A percentile compares a stretch with the other conserved stretches of the same genome.
These are phyloP conservation scores for Drosophila orosa DNA, from an alignment of 1,140 invertebrate genomes.

Conservation along the genomic window DNA sequence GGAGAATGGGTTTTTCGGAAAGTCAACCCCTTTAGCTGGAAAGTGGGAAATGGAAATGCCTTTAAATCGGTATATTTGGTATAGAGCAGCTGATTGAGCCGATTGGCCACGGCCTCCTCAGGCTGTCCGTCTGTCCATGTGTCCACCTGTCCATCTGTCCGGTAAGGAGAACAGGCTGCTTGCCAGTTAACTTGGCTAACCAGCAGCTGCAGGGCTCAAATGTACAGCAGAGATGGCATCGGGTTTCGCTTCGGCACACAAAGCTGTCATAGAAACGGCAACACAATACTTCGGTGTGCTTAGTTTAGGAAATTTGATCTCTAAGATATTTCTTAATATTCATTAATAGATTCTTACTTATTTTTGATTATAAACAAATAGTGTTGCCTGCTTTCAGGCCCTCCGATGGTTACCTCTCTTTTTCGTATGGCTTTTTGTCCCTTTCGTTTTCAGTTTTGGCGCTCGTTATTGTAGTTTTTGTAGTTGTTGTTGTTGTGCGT, in stretches of 20 bases:
- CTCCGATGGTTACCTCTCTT: not conserved
- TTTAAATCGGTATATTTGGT: not conserved
- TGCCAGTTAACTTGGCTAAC: not conserved
- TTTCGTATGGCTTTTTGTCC: not conserved
- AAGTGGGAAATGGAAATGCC: constrained; percentile 3
- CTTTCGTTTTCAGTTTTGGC: constrained; percentile 23
- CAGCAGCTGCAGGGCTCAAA: not conserved
- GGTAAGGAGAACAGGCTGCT: not conserved
- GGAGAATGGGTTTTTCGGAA: not conserved
- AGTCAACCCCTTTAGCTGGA: not conserved
- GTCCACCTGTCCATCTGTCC: not conserved
- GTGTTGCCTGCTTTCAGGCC: constrained; percentile 17
- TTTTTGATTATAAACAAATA: not conserved
- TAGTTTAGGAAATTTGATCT: not conserved
- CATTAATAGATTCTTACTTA: not conserved
- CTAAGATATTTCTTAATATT: not conserved
- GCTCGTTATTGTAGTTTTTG: not conserved
- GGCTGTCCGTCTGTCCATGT: too few species aligned
- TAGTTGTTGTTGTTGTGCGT: constrained; percentile 7
- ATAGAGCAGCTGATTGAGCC: not conserved
- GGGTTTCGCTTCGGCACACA: not conserved
- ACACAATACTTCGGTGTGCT: too few species aligned
- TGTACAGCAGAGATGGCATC: not conserved
- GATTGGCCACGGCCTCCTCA: not conserved
- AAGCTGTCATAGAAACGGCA: not conserved